Evolutionary conservation across 1,140 invertebrate genomes (phyloP).

Genomic region (Brachionus koreanus): DNA sequence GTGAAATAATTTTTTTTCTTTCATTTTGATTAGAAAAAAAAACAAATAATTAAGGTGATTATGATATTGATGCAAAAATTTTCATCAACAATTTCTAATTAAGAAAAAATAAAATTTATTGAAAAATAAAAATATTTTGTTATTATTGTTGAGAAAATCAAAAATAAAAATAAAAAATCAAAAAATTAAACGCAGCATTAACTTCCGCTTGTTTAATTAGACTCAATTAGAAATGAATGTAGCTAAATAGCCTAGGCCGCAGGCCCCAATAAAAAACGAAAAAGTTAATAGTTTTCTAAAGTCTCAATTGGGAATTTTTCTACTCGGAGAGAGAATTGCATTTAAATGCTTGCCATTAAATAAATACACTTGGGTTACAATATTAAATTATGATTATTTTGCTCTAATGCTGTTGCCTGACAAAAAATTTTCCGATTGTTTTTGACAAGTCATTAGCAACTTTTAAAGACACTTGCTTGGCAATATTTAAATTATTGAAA

Average conservation of each 20-base stretch:
- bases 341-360: not conserved
- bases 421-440: not conserved
- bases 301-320: not conserved
- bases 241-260: not conserved
- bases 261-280: not conserved
- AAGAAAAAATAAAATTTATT: not conserved
- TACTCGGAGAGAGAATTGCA: not conserved
- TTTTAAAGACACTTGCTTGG: not conserved
- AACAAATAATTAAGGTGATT: not conserved
- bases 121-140: too few relatives aligned
- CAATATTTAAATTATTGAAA: not conserved
- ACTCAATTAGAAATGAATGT: not conserved
- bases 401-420: not conserved
- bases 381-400: conserved; percentile 2
- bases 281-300: not conserved
- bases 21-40: not conserved
- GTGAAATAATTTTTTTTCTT: not conserved
- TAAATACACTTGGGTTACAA: not conserved
- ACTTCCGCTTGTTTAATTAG: not conserved
- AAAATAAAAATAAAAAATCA: not conserved
- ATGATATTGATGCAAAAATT: not conserved
- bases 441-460: not conserved
- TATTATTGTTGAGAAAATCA: too few relatives aligned
- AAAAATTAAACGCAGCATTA: not conserved
- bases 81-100: not conserved